Evolutionary conservation across 2,888 invertebrate species (phyloP).

Genomic region (Drosophila cracens): DNA sequence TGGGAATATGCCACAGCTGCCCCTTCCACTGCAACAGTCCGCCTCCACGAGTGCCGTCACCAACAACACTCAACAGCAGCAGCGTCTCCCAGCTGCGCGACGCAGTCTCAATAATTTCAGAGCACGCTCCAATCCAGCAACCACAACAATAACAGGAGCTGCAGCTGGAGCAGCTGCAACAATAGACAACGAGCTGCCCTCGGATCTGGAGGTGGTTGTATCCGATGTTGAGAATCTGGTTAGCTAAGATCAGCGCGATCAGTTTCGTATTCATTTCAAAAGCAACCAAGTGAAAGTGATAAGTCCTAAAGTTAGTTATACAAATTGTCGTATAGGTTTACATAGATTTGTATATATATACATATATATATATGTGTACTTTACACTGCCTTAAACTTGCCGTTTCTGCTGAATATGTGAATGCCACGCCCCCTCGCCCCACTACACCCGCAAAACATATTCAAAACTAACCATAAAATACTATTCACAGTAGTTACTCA

Average conservation of each 20-base stretch:
- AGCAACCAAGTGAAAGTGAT: slow-evolving; percentile 80
- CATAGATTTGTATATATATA: slow-evolving; percentile 61
- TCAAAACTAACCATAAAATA: slow-evolving; percentile 11
- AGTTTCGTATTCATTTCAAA: slow-evolving; percentile 47
- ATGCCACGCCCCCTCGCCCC: slow-evolving; percentile 66
- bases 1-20: slow-evolving; percentile 31
- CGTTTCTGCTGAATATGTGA: slow-evolving; percentile 81
- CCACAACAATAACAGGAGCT: slow-evolving; percentile 16
- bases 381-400: slow-evolving; percentile 81
- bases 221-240: slow-evolving; percentile 85
- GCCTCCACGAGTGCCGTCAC: slow-evolving; percentile 66
- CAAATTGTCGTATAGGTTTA: slow-evolving; percentile 79
- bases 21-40: slow-evolving; percentile 60
- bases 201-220: slow-evolving; percentile 84
- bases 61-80: slow-evolving; percentile 50
- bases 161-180: slow-evolving; percentile 20
- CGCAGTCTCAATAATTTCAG: slow-evolving; percentile 66
- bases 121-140: slow-evolving; percentile 46
- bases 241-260: slow-evolving; percentile 78
- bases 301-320: slow-evolving; percentile 81
- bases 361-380: slow-evolving; percentile 64
- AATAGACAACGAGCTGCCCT: slow-evolving; percentile 78
- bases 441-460: slow-evolving; percentile 5
- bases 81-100: slow-evolving; percentile 31
- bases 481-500: neutral